These are phyloP conservation scores for Gandaritis pyraliata DNA, from an alignment of 2,888 invertebrate species.

Conservation along the genomic window DNA sequence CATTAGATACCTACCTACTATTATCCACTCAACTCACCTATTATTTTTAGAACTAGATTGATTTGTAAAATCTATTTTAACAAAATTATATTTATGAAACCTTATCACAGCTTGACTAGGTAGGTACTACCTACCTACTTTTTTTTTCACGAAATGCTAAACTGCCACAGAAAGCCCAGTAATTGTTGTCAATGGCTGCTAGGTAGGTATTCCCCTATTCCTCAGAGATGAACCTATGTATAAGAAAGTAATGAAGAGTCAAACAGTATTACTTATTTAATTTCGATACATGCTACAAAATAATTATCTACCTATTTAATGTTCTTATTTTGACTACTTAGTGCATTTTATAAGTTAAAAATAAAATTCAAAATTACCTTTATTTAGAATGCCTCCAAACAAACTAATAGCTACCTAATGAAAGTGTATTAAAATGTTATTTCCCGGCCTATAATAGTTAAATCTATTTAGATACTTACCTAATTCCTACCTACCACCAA, in stretches of 20 bases:
- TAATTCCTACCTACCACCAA: conserved; percentile 54
- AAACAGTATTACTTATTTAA: conserved; percentile 79
- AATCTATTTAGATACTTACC: no score
- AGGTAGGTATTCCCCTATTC: conserved; percentile 45
- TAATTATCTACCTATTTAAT: conserved; percentile 35
- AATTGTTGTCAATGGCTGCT: conserved; percentile 27
- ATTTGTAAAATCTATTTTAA: no score
- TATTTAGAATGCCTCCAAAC: not conserved
- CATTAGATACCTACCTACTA: not conserved
- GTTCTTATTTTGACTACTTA: conserved; percentile 57
- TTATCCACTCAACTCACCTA: not conserved
- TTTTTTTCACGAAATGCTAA: conserved; percentile 11
- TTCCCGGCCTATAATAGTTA: no score
- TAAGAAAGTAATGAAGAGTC: conserved; percentile 66
- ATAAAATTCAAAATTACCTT: not conserved
- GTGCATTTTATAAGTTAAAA: conserved; percentile 56
- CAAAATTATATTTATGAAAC: not conserved
- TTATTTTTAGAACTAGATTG: not conserved
- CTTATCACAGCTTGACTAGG: not conserved
- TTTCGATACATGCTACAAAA: conserved; percentile 44
- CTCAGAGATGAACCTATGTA: conserved; percentile 44
- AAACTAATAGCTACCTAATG: not conserved
- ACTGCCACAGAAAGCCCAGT: conserved; percentile 9
- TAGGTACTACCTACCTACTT: no score
- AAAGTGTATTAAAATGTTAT: not conserved